Conservation (phyloP, 2,888 invertebrate species). For the Spodoptera littoralis region DNA sequence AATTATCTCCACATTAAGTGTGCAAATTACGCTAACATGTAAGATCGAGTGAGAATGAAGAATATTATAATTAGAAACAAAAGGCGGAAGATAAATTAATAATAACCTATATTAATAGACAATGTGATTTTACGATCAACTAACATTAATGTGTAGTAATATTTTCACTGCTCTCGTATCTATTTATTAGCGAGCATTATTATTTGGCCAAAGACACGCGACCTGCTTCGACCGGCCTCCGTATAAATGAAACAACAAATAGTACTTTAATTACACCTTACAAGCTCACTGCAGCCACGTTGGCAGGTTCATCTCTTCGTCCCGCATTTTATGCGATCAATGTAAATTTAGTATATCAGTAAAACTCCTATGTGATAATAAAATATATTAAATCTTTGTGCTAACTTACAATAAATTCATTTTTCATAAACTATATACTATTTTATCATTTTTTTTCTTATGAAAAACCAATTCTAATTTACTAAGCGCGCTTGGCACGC, state of each 20-base stretch:
- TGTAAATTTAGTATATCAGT: slow-evolving; percentile 87
- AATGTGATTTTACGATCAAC: slow-evolving; percentile 35
- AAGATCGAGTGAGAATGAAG: slow-evolving; percentile 32
- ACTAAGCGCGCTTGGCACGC: slow-evolving; percentile 85
- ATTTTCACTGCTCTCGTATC: slow-evolving; percentile 29
- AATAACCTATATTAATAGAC: slow-evolving; percentile 34
- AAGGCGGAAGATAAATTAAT: slow-evolving; percentile 50
- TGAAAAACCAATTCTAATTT: slow-evolving; percentile 80
- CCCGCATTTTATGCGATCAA: slow-evolving; percentile 83
- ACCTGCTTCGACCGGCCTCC: slow-evolving; percentile 50
- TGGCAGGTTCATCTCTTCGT: slow-evolving; percentile 74
- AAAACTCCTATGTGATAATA: slow-evolving; percentile 88
- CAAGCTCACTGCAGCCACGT: slow-evolving; percentile 78
- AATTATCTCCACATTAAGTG: neutral
- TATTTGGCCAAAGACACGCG: slow-evolving; percentile 1
- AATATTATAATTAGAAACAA: slow-evolving; percentile 31
- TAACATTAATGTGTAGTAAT: slow-evolving; percentile 16
- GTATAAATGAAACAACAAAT: slow-evolving; percentile 31
- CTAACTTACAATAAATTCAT: slow-evolving; percentile 89
- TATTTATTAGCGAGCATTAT: slow-evolving; percentile 4
- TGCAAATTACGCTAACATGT: slow-evolving; percentile 1
- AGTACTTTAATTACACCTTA: slow-evolving; percentile 54
- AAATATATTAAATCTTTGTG: slow-evolving; percentile 89
- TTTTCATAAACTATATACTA: slow-evolving; percentile 86
- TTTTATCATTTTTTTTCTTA: slow-evolving; percentile 74